Percentiles rank a stretch among this genome's conserved stretches.
Conservation (phyloP, 2,888 invertebrate species). For the Aphodius granarius region DNA sequence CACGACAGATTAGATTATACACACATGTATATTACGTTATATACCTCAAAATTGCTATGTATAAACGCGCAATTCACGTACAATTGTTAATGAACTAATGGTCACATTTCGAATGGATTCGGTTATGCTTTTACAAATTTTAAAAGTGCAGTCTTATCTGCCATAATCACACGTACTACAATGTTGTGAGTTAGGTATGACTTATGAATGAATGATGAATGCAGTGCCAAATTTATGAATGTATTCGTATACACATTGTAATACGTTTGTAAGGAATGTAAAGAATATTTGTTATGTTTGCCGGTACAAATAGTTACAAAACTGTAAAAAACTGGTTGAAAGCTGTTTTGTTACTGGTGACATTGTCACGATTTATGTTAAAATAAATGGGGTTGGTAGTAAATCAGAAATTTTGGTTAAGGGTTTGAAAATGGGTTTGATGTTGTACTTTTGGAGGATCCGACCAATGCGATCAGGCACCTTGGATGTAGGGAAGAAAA, state of each 20-base stretch:
- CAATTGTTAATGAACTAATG: not conserved
- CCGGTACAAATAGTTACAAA: no score
- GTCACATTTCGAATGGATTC: not conserved
- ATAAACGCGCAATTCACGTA: not conserved
- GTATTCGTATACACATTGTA: not conserved
- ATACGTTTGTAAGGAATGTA: not conserved
- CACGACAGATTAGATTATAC: not conserved
- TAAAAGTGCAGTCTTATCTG: not conserved
- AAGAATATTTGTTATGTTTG: no score
- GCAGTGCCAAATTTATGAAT: not conserved
- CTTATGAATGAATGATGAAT: not conserved
- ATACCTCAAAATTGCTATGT: not conserved
- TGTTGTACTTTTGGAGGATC: no score
- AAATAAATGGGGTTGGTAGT: no score
- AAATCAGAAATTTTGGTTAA: no score
- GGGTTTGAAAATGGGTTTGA: no score
- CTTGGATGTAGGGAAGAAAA: no score
- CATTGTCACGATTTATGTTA: no score
- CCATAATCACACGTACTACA: not conserved
- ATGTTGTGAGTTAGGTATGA: no score
- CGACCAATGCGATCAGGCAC: no score
- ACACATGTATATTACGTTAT: not conserved
- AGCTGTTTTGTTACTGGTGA: no score
- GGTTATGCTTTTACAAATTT: not conserved
- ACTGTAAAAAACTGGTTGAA: no score